These are phyloP conservation scores for Pyxicephalus adspersus DNA, from an alignment of 2,113 vertebrate genomes.

Conservation along the genomic window DNA sequence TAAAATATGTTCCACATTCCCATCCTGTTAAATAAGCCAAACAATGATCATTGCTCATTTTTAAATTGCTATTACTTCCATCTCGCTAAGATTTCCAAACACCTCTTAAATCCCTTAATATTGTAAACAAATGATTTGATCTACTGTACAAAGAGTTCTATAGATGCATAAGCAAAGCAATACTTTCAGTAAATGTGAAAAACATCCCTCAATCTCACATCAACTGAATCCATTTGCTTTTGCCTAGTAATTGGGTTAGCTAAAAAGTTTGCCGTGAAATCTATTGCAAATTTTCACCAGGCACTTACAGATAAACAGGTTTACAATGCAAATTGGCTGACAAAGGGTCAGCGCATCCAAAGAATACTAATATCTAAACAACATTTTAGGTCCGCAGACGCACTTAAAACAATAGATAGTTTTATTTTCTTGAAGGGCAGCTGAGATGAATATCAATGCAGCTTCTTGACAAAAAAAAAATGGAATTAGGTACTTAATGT, in stretches of 20 bases:
- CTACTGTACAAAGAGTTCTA: too few relatives aligned
- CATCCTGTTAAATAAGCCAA: too few relatives aligned
- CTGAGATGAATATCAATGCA: slow-evolving; percentile 30
- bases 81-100: too few relatives aligned
- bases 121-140: too few relatives aligned
- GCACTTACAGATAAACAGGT: slow-evolving; percentile 37
- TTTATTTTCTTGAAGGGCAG: slow-evolving; percentile 11
- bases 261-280: slow-evolving; percentile 24
- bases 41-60: too few relatives aligned
- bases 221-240: slow-evolving; percentile 5
- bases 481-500: slow-evolving; percentile 44
- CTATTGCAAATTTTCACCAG: slow-evolving; percentile 12
- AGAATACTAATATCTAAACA: slow-evolving; percentile 37
- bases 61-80: too few relatives aligned
- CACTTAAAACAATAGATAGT: slow-evolving; percentile 12
- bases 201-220: neutral
- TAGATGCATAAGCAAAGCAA: too few relatives aligned
- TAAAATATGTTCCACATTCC: too few relatives aligned
- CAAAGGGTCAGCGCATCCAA: slow-evolving; percentile 11
- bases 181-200: too few relatives aligned
- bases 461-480: slow-evolving; percentile 26
- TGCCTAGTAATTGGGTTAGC: slow-evolving; percentile 16
- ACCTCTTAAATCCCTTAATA: too few relatives aligned
- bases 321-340: slow-evolving; percentile 45
- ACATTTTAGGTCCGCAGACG: neutral